Base-by-base conservation (phyloP, 2,113 vertebrate species). In the Osmerus eperlanus region DNA sequence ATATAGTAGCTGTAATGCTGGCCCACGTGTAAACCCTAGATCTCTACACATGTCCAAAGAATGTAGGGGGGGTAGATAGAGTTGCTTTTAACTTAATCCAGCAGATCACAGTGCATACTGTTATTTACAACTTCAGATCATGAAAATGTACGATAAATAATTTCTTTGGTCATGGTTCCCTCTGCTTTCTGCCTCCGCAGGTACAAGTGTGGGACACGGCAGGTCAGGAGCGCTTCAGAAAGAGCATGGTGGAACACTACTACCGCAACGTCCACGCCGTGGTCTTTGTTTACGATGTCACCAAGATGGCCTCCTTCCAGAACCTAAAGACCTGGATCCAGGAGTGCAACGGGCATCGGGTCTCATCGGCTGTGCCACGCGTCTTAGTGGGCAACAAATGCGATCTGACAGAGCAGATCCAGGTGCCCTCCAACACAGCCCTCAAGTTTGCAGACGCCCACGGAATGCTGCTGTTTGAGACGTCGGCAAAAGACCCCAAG, bases 131-230 rank as follows among this genome's bases (percentile, higher is more conserved):
- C 9, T 47, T 47, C 1, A 47, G 7, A 5, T 47, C 16, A 18
- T 16, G 55, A 18, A 16, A 16, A 56, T 16, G 55, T 56, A 19
- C 18, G 18, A 9, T 18, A 56, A 4, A 18, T 19, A 1, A 56
- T 56, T 15, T 56, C 11, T 18, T 56, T 56, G 41, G 6, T 56
- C 18, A 60, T 21, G 19, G 18, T 60, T 21, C 11, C 9, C 1
- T 47, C 6, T 51, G 14, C 1, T 51, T 18, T 51, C 64, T 51
- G 64, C 21, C 23, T 18, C 36, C 63, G 52, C 85, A 99, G 97
- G 95, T 99, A 70, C 97, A 99, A 66, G 96, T 99, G 18, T 99
- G 97, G 97, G 97, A 99, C 90, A 99, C 96, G 0, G 96, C 97
- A 0, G 96, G 96, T 1, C 97, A 99, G 89, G 97, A 99, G 80